Conservation (phyloP, 2,888 invertebrate species). For the Cephus pygmeus region DNA sequence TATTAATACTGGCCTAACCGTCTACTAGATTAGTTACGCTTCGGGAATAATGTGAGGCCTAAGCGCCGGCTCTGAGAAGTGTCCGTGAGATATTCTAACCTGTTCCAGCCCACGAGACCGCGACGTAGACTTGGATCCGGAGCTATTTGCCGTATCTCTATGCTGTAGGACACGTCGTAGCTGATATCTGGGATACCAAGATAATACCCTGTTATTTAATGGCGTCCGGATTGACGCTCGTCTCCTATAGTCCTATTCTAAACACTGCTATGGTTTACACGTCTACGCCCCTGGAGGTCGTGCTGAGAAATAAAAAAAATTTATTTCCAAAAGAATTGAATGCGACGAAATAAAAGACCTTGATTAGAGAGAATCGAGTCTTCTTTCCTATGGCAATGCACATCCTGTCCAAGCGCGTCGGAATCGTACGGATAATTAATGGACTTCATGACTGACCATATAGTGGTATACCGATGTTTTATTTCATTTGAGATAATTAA, state of each 20-base stretch:
- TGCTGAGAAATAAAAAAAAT: not conserved
- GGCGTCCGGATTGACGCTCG: conserved; percentile 18
- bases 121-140: conserved; percentile 15
- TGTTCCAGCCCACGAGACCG: conserved; percentile 22
- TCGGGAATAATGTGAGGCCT: conserved; percentile 30
- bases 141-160: conserved; percentile 11
- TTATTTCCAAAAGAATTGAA: not conserved
- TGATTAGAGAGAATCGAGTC: not conserved
- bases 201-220: conserved; percentile 43
- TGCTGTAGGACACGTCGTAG: conserved; percentile 19
- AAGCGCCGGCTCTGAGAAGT: conserved; percentile 24
- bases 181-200: conserved; percentile 37
- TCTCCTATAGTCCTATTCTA: not conserved
- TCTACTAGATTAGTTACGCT: conserved; percentile 41
- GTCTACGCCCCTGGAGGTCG: not conserved
- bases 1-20: conserved; percentile 35
- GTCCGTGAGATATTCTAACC: conserved; percentile 19
- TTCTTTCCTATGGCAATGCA: not conserved
- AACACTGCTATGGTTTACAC: not conserved
- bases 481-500: not conserved
- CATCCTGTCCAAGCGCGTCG: not conserved
- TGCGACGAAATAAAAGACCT: not conserved
- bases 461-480: not conserved
- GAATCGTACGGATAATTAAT: not conserved
- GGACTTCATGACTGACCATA: not conserved